Evolutionary conservation across 2,797 vertebrate genomes (phyloP), one percentile per base, ranked within the genome.

Genomic region (Smutsia temminckii): DNA sequence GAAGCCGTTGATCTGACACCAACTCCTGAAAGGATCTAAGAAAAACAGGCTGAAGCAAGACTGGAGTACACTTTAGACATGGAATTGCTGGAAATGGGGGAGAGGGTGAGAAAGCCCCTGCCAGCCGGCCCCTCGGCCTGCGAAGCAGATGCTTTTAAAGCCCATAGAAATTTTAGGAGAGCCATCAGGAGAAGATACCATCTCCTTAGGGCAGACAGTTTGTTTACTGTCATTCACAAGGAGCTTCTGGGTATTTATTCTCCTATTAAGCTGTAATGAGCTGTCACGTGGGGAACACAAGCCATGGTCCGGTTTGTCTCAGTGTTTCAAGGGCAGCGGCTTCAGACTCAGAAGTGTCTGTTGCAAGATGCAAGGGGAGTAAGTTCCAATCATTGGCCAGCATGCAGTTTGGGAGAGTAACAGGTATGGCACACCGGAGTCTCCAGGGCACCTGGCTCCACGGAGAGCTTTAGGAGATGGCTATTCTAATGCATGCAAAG

Each of bases 381-480:
- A 5, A 20, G 57, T 68, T 71, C 74, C 14, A 4, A 8, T 89
- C 64, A 25, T 29, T 64, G 88, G 59, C 17, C 51, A 46, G 17
- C 69, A 14, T 0, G 29, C 27, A 8, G 53, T 29, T 18, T 13
- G 21, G 68, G 51, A 71, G 95, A 94, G 23, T 18, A 8, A 40
- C 3, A 27, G 27, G 53, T 14, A 2, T 29, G 1, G 53, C n/a
- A 40, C 21, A 13, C 1, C 1, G 71, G 16, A 63, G 18, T 34
- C 0, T 0, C 0, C 42, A 2, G 42, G 1, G 27, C 1, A 0
- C 10, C n/a, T 8, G 2, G 0, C 25, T 2, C 32, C 32, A 8
- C n/a, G 27, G 12, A 23, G 18, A 20, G 10, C 25, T 78, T 5
- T 4, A 3, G 53, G 77, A 69, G 3, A 9, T 21, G 14, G 5